A percentile compares a stretch with the other conserved stretches of the same genome.
Conservation (phyloP, 2,113 vertebrate genomes). For the Jacana jacana region DNA sequence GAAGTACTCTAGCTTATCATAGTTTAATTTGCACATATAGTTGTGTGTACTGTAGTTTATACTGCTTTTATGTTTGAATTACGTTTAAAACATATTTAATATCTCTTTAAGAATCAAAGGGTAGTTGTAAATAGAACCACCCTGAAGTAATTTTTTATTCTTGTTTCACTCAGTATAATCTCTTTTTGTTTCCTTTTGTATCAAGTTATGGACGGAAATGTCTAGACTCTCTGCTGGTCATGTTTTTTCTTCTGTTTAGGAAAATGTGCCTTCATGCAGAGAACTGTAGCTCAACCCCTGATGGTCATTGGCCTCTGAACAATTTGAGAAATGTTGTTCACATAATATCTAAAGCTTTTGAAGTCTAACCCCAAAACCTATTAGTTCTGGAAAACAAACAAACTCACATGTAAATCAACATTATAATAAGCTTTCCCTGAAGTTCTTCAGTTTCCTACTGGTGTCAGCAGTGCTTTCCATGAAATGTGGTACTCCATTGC, state of each 20-base stretch:
- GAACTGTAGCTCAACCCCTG: not conserved
- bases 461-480: not conserved
- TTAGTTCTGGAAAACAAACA: not conserved
- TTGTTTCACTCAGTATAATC: not conserved
- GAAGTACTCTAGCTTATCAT: not conserved
- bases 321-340: not conserved
- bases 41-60: not conserved
- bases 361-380: not conserved
- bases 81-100: not conserved
- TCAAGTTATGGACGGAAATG: not conserved
- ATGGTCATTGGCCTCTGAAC: not conserved
- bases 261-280: not conserved
- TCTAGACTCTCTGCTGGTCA: not conserved
- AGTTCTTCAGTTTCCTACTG: not conserved
- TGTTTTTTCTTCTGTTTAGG: not conserved
- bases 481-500: not conserved
- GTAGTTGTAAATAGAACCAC: not conserved
- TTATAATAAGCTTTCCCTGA: not conserved
- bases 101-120: not conserved
- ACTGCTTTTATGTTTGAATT: not conserved
- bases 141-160: not conserved
- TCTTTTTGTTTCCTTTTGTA: not conserved
- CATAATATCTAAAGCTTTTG: not conserved
- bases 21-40: not conserved
- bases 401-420: not conserved